Conservation (phyloP, 2,888 invertebrate genomes). For the Plagiodera versicolora region DNA sequence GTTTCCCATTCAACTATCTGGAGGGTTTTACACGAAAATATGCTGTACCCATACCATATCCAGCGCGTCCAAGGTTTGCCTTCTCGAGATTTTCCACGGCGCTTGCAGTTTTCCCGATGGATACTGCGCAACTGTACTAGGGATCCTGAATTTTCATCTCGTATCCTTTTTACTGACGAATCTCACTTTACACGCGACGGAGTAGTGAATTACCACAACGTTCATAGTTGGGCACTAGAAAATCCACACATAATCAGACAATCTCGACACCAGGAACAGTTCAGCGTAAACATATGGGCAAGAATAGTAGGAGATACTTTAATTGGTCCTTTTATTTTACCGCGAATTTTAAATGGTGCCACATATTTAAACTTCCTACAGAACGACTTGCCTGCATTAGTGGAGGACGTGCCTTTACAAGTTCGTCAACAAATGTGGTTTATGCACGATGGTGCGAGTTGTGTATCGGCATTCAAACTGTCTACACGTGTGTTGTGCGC, state of each 20-base stretch:
- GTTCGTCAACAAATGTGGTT: no score
- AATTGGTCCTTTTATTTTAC: neutral
- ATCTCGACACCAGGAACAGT: slow-evolving; percentile 6
- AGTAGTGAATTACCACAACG: no score
- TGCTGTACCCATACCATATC: slow-evolving; percentile 10
- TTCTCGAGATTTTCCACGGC: slow-evolving; percentile 9
- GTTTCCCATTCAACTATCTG: slow-evolving; percentile 4
- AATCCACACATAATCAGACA: slow-evolving; percentile 9
- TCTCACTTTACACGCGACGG: no score
- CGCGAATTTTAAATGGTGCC: slow-evolving; percentile 8
- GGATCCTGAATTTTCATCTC: slow-evolving; percentile 7
- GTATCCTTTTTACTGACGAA: neutral
- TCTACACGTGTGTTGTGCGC: neutral
- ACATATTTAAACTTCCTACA: no score
- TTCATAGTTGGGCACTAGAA: no score
- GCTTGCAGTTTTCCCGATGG: slow-evolving; percentile 2
- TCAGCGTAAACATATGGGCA: slow-evolving; percentile 5
- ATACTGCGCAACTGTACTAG: slow-evolving; percentile 2
- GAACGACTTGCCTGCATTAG: no score
- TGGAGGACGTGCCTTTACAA: no score
- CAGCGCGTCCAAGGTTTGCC: slow-evolving; percentile 11
- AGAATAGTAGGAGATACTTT: slow-evolving; percentile 3
- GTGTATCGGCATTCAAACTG: neutral
- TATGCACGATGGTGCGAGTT: no score
- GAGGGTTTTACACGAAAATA: slow-evolving; percentile 13